Conservation (phyloP, 2,797 vertebrate genomes). For the Protonibea diacanthus region DNA sequence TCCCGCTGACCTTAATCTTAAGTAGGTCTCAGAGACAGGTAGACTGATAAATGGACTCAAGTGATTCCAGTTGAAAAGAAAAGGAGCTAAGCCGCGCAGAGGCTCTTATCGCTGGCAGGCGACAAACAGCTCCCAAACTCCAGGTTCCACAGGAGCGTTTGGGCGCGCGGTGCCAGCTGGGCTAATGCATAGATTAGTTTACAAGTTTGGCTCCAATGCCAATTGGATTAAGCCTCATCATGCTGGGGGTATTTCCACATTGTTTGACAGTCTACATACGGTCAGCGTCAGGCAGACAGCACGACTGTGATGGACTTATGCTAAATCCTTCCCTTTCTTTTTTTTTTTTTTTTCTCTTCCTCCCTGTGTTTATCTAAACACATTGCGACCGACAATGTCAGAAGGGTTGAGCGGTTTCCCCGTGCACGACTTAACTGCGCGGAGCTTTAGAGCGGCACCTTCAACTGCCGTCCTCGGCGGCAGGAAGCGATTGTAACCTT, state of each 20-base stretch:
- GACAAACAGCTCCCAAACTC: slow-evolving; percentile 78
- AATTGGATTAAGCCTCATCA: slow-evolving; percentile 87
- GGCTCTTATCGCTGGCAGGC: slow-evolving; percentile 80
- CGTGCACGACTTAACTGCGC: slow-evolving; percentile 11
- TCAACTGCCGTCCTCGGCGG: slow-evolving; percentile 25
- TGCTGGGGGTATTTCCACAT: slow-evolving; percentile 75
- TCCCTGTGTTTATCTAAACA: slow-evolving; percentile 69
- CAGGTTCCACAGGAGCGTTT: slow-evolving; percentile 80
- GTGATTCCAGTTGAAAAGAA: slow-evolving; percentile 81
- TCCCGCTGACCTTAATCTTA: slow-evolving; percentile 87
- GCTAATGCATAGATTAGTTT: slow-evolving; percentile 89
- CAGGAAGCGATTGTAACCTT: slow-evolving; percentile 54
- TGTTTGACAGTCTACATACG: slow-evolving; percentile 83
- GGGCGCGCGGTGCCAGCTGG: slow-evolving; percentile 77
- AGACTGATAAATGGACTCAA: slow-evolving; percentile 83
- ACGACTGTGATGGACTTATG: slow-evolving; percentile 79
- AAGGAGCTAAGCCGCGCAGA: slow-evolving; percentile 78
- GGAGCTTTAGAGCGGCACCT: slow-evolving; percentile 55
- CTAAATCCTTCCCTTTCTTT: slow-evolving; percentile 72
- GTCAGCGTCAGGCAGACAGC: slow-evolving; percentile 75
- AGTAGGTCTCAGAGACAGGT: slow-evolving; percentile 88
- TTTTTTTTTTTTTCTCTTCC: slow-evolving; percentile 49
- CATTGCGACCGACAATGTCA: slow-evolving; percentile 75
- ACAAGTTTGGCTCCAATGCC: slow-evolving; percentile 86
- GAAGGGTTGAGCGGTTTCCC: slow-evolving; percentile 59